A percentile compares a stretch with the other conserved stretches of the same genome.
Conservation (phyloP, 2,113 vertebrate genomes). For the Semnornis frantzii region DNA sequence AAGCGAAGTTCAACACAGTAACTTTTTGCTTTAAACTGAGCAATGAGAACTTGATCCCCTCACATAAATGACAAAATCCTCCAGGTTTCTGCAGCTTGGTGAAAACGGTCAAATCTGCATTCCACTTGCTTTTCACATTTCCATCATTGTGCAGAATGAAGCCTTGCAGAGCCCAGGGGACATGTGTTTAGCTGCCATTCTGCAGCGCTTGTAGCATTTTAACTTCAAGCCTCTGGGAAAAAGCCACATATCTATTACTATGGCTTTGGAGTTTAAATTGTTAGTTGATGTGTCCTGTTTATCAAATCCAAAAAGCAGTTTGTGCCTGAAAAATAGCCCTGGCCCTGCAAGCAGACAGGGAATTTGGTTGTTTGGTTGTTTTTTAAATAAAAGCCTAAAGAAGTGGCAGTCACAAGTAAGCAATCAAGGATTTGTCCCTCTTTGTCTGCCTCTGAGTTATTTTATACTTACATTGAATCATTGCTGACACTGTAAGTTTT, state of each 20-base stretch:
- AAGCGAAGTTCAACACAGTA: not conserved
- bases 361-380: not conserved
- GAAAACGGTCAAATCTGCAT: not conserved
- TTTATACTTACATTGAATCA: conserved; percentile 2
- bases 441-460: conserved; percentile 35
- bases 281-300: conserved; percentile 38
- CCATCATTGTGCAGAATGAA: conserved; percentile 10
- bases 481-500: not conserved
- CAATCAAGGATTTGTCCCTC: conserved; percentile 12
- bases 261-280: conserved; percentile 45
- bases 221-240: conserved; percentile 23
- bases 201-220: not conserved
- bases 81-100: not conserved
- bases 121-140: conserved; percentile 27
- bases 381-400: conserved; percentile 35
- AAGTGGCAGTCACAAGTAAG: conserved; percentile 3
- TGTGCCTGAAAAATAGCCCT: conserved; percentile 42
- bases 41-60: conserved; percentile 15
- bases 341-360: not conserved
- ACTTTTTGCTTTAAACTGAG: conserved; percentile 26
- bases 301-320: conserved; percentile 36
- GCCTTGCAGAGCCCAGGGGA: not conserved
- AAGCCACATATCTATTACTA: conserved; percentile 42
- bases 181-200: not conserved
- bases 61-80: conserved; percentile 23